phyloP scores from a whole-genome alignment of 1,140 invertebrate genomes.

The Zaprionus lachaisei region DNA sequence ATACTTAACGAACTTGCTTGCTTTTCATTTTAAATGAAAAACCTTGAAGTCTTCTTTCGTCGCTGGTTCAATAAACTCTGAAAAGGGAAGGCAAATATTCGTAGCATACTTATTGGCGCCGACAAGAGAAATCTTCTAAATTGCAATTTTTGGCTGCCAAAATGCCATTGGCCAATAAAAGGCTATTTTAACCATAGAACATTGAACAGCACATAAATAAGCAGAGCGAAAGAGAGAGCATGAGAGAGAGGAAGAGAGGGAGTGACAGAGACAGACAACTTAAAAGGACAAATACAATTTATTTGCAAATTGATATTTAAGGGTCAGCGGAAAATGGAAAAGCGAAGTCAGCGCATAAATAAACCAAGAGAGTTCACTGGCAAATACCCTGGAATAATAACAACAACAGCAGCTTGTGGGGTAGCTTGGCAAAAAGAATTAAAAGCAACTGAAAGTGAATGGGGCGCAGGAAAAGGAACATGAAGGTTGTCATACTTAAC shows the following conservation, averaged over 20 bases:
- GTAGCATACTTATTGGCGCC: constrained; percentile 66
- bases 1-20: neutral
- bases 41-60: neutral
- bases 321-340: constrained; percentile 56
- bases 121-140: constrained; percentile 49
- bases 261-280: constrained; percentile 20
- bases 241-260: neutral
- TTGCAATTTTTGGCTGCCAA: constrained; percentile 56
- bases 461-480: constrained; percentile 21
- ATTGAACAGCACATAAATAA: constrained; percentile 73
- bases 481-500: constrained; percentile 1
- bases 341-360: constrained; percentile 42
- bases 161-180: constrained; percentile 60
- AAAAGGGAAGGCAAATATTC: constrained; percentile 20
- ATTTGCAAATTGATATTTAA: constrained; percentile 83
- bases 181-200: constrained; percentile 73
- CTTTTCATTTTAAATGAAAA: neutral
- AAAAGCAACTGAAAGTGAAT: constrained; percentile 67
- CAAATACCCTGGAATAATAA: constrained; percentile 12
- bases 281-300: constrained; percentile 73
- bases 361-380: constrained; percentile 10
- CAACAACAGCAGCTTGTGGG: constrained; percentile 17
- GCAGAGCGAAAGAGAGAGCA: constrained; percentile 12
- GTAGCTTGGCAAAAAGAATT: constrained; percentile 53
- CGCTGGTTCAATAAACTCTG: constrained; percentile 72